A percentile compares a stretch with the other conserved stretches of the same genome.
These are phyloP conservation scores for Agelas oroides DNA, from an alignment of 37 sponge, comb jelly and placozoan genomes.

Conservation along the genomic window DNA sequence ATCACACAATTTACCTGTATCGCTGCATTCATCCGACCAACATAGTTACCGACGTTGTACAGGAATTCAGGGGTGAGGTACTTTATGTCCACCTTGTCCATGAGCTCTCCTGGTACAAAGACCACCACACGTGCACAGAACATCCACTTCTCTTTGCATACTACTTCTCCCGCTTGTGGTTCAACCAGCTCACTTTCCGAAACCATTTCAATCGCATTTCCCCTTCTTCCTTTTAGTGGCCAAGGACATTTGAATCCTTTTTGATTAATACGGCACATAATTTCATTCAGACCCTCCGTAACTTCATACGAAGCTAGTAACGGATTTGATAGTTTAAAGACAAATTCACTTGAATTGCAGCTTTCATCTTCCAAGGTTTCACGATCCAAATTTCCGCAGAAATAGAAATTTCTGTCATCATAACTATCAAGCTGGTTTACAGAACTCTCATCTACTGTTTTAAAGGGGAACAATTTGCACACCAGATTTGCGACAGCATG, in stretches of 20 bases:
- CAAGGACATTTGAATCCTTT: constrained; percentile 9
- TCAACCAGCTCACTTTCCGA: neutral
- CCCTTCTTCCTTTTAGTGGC: neutral
- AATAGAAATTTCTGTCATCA: constrained; percentile 61
- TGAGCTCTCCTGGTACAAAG: constrained; percentile 22
- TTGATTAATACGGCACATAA: constrained; percentile 22
- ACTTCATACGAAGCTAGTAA: constrained; percentile 3
- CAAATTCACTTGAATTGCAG: neutral
- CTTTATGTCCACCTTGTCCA: neutral
- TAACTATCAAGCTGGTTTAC: constrained; percentile 41
- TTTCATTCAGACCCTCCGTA: constrained; percentile 19
- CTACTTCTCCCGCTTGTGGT: neutral
- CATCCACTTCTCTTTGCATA: neutral
- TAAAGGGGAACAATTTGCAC: neutral
- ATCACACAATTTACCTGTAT: constrained; percentile 9
- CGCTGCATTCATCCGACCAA: constrained; percentile 24
- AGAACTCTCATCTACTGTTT: constrained; percentile 27
- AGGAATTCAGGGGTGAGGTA: neutral
- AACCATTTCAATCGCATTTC: neutral
- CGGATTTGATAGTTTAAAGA: neutral
- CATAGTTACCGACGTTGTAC: constrained; percentile 19
- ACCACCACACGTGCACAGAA: constrained; percentile 29
- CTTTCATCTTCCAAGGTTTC: neutral
- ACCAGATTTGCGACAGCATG: neutral
- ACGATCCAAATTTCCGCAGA: constrained; percentile 21